phyloP scores from a whole-genome alignment of 2,888 invertebrate genomes.

The Alitta virens region DNA sequence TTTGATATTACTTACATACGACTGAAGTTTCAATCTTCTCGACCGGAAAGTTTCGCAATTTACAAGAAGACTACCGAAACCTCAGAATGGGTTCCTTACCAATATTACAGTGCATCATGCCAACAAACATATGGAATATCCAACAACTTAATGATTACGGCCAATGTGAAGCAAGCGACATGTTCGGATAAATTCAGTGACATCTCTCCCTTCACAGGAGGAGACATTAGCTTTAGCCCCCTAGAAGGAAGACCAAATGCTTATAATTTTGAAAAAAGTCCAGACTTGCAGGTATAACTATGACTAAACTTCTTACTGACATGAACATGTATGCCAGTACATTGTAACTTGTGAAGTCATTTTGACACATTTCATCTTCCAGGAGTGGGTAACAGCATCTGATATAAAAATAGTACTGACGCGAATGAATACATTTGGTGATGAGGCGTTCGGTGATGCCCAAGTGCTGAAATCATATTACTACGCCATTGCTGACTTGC shows the following conservation, averaged over 20 bases:
- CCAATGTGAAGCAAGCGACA: conserved; percentile 85
- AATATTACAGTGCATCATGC: conserved; percentile 78
- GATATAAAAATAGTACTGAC: conserved; percentile 86
- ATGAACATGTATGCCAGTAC: too few relatives aligned
- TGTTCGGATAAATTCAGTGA: conserved; percentile 98
- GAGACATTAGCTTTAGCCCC: conserved; percentile 82
- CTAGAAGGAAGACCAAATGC: conserved; percentile 92
- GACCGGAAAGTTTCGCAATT: conserved; percentile 91
- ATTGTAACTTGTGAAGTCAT: too few relatives aligned
- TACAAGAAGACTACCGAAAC: conserved; percentile 17
- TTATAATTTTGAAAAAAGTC: conserved; percentile 84
- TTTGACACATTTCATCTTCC: conserved; percentile 11
- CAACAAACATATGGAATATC: conserved; percentile 76
- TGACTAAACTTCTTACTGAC: too few relatives aligned
- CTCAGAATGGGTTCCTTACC: conserved; percentile 66
- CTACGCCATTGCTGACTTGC: conserved; percentile 77
- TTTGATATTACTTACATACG: conserved; percentile 97
- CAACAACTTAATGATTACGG: conserved; percentile 62
- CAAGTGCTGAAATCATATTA: conserved; percentile 93
- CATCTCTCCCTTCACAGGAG: conserved; percentile 87
- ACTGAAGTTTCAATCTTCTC: conserved; percentile 88
- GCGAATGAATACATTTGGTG: conserved; percentile 95
- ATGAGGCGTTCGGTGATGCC: conserved; percentile 89
- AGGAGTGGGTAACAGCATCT: conserved; percentile 96
- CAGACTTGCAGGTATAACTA: conserved; percentile 75